A percentile compares a stretch with the other conserved stretches of the same genome.
Conservation (phyloP, 1,140 invertebrate genomes). For the Sminthurides bifidus region DNA sequence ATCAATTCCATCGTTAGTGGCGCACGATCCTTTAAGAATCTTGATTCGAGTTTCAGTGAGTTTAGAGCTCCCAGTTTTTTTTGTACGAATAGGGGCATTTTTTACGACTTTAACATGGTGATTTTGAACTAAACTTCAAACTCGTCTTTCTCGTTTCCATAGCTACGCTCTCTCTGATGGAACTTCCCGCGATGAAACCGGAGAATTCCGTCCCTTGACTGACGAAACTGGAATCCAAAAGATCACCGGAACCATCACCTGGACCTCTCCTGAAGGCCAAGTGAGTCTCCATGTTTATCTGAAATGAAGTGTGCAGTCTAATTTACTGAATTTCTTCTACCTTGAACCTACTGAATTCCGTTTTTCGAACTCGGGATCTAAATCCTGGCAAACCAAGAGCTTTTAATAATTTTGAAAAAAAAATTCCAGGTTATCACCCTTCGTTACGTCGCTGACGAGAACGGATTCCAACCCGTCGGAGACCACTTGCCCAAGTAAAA, state of each 20-base stretch:
- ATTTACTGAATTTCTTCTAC: too few relatives aligned
- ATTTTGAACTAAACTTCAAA: too few relatives aligned
- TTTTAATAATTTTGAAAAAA: not conserved
- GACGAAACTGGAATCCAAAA: slow-evolving; percentile 15
- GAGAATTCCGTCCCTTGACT: not conserved
- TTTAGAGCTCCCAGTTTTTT: too few relatives aligned
- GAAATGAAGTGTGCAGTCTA: too few relatives aligned
- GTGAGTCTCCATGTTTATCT: not conserved
- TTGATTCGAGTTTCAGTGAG: too few relatives aligned
- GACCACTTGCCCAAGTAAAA: slow-evolving; percentile 32
- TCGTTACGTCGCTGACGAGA: slow-evolving; percentile 34
- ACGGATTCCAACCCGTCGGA: slow-evolving; percentile 31
- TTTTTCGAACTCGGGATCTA: too few relatives aligned
- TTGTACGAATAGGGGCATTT: too few relatives aligned
- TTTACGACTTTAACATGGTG: too few relatives aligned
- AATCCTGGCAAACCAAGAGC: not conserved
- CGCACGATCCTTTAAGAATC: too few relatives aligned
- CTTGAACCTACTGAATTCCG: too few relatives aligned
- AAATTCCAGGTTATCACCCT: slow-evolving; percentile 16
- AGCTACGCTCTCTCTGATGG: slow-evolving; percentile 22
- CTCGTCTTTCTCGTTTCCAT: too few relatives aligned
- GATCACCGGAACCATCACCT: slow-evolving; percentile 12
- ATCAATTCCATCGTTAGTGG: too few relatives aligned
- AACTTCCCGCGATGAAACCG: slow-evolving; percentile 16
- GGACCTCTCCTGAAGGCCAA: slow-evolving; percentile 24